These are phyloP conservation scores for Gobio gobio DNA, from an alignment of 2,113 vertebrate genomes.

Conservation along the genomic window DNA sequence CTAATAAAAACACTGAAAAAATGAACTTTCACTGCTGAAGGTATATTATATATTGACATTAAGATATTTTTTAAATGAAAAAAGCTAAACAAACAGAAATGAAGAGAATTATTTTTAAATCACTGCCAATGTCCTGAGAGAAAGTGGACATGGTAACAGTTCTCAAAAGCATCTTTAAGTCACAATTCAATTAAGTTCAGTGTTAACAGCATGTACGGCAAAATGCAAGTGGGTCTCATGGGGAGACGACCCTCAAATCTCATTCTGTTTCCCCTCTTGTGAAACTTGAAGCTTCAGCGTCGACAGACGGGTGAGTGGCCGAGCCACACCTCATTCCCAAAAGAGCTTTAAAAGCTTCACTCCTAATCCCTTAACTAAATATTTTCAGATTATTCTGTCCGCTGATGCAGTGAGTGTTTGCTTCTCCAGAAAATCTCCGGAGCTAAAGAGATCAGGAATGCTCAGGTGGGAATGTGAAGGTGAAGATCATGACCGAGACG, in stretches of 20 bases:
- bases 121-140: neutral
- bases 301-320: slow-evolving; percentile 21
- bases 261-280: neutral
- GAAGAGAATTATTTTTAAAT: neutral
- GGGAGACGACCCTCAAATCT: neutral
- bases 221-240: neutral
- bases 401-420: slow-evolving; percentile 38
- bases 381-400: slow-evolving; percentile 50
- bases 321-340: slow-evolving; percentile 38
- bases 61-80: too few relatives aligned
- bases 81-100: too few relatives aligned
- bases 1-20: neutral
- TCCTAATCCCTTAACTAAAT: slow-evolving; percentile 61
- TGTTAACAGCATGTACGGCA: slow-evolving; percentile 30
- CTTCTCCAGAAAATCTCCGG: slow-evolving; percentile 26
- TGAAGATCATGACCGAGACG: neutral
- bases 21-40: neutral
- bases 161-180: neutral
- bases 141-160: neutral
- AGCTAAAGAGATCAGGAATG: slow-evolving; percentile 40
- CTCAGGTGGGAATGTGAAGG: slow-evolving; percentile 31
- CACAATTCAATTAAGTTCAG: neutral
- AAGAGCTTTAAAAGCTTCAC: slow-evolving; percentile 46
- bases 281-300: slow-evolving; percentile 28
- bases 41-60: too few relatives aligned